phyloP scores from a whole-genome alignment of 2,888 invertebrate species.

The Trichogramma dendrolimi region DNA sequence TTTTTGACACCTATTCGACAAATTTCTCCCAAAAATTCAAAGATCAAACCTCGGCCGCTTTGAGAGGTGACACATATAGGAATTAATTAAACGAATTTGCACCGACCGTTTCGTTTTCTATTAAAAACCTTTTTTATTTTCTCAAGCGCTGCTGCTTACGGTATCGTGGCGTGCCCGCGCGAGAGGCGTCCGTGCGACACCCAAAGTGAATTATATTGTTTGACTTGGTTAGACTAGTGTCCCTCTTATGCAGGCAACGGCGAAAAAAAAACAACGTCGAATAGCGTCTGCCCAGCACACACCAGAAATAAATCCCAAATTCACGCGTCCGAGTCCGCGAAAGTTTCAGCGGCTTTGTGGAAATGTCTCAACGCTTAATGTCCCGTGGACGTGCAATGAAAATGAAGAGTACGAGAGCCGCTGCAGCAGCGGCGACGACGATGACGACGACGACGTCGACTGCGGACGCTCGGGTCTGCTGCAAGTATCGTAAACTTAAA shows the following conservation, averaged over 20 bases:
- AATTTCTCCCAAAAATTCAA: too few relatives aligned
- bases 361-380: constrained; percentile 31
- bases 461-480: constrained; percentile 27
- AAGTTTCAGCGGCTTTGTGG: constrained; percentile 33
- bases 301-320: constrained; percentile 28
- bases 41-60: too few relatives aligned
- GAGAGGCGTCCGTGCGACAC: neutral
- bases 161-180: too few relatives aligned
- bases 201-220: constrained; percentile 24
- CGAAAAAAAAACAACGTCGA: constrained; percentile 9
- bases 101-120: constrained; percentile 18
- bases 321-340: neutral
- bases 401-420: constrained; percentile 5
- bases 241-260: constrained; percentile 6
- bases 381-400: constrained; percentile 27
- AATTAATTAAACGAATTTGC: constrained; percentile 23
- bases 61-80: neutral
- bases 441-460: constrained; percentile 1
- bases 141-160: too few relatives aligned
- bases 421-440: constrained; percentile 26
- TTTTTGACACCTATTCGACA: too few relatives aligned
- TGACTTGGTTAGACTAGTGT: constrained; percentile 21
- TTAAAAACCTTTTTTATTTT: too few relatives aligned
- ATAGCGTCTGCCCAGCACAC: constrained; percentile 26
- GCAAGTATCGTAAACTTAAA: constrained; percentile 41